A percentile compares a stretch with the other conserved stretches of the same genome.
These are phyloP conservation scores for Rhopalosiphum maidis DNA, from an alignment of 1,140 invertebrate species.

Conservation along the genomic window DNA sequence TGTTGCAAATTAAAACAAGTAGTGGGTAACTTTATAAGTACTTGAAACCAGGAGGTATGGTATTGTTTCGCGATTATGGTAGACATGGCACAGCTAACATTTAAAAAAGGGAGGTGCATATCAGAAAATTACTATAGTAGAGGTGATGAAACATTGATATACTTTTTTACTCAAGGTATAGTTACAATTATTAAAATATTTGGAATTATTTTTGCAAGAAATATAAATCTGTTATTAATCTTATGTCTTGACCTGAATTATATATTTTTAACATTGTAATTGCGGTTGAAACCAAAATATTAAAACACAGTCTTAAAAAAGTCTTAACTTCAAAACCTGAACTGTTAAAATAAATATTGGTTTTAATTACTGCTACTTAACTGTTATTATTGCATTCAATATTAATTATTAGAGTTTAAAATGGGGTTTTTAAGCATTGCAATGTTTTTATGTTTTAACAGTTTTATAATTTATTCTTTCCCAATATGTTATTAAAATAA, in stretches of 20 bases:
- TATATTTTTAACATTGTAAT: not conserved
- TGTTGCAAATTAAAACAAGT: conserved; percentile 76
- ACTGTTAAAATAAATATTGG: too few species aligned
- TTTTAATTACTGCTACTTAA: too few species aligned
- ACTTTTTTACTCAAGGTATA: conserved; percentile 93
- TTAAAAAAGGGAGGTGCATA: conserved; percentile 91
- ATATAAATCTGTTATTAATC: not conserved
- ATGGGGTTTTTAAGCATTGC: not conserved
- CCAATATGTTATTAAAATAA: not conserved
- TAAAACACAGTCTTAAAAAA: too few species aligned
- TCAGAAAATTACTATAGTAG: conserved; percentile 95
- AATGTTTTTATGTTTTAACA: not conserved
- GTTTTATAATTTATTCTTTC: not conserved
- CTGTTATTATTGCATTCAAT: not conserved
- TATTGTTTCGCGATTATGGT: conserved; percentile 96
- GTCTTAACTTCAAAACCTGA: too few species aligned
- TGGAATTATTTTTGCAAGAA: not conserved
- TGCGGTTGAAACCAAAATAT: not conserved
- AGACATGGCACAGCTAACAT: conserved; percentile 95
- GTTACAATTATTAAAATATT: not conserved
- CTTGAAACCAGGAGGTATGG: conserved; percentile 88
- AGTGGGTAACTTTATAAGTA: conserved; percentile 75
- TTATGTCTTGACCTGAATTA: not conserved
- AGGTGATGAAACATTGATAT: conserved; percentile 97
- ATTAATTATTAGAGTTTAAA: not conserved